Evolutionary conservation across 2,113 vertebrate species (phyloP), one percentile per base, ranked within the genome.

Genomic region (Turdus rufiventris): DNA sequence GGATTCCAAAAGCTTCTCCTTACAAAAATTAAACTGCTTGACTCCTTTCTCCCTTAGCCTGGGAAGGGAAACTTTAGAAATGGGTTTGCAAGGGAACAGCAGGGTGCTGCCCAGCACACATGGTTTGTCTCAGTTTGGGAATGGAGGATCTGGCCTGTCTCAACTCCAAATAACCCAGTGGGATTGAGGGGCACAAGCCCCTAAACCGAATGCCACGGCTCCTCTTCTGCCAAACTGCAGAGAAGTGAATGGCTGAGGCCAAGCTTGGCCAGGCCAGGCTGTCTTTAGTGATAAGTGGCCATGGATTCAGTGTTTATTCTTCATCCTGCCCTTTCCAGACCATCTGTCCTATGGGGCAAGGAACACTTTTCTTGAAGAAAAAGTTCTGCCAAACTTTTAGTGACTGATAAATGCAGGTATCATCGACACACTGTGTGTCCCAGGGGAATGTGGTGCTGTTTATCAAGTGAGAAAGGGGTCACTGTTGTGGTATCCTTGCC

Each of bases 361-460:
- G 34, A 72, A 79, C n/a, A 26, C 10, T 14, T 57, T 38, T 33
- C 57, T n/a, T 17, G 17, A n/a, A 9, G 10, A 12, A 36, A 75
- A 78, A 17, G 12, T 31, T 9, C 14, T 33, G 18, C 24, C 25
- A 19, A 85, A 38, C 18, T 42, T 56, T 16, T 12, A 40, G 8
- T 28, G 60, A 13, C 31, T 62, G 47, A 47, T 9, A 54, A 58
- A 77, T 38, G 51, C 33, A 40, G 23, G 3, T 42, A 58, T 28
- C 0, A 0, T 18, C 2, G 2, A 26, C 12, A 31, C 33, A 16
- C 12, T 8, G 8, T 48, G 5, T 23, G 15, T n/a, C 36, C 14
- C 12, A 77, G 40, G 14, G 14, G 56, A 85, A 42, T 14, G 31
- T 29, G 29, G 38, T 26, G 54, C 18, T n/a, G 12, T 42, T 85